Percentiles rank a stretch among this genome's conserved stretches.
Conservation (phyloP, 2,888 invertebrate species). For the Ctenicera cuprea region DNA sequence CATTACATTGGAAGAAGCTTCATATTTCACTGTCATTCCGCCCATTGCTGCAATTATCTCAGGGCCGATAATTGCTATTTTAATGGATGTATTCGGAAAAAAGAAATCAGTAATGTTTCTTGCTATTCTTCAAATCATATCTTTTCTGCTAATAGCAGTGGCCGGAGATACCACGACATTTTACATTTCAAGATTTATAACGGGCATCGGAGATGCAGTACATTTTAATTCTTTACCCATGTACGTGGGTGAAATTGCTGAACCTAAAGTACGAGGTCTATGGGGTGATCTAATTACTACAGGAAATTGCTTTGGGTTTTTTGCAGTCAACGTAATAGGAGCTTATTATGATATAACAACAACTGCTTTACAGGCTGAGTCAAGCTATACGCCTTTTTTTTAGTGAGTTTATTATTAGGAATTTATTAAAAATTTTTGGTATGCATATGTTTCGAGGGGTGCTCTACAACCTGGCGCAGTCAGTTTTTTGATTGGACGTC, state of each 20-base stretch:
- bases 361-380: too few relatives aligned
- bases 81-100: too few relatives aligned
- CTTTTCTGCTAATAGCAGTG: slow-evolving; percentile 61
- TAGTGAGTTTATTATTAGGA: too few relatives aligned
- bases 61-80: too few relatives aligned
- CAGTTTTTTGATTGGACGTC: too few relatives aligned
- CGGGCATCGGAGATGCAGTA: slow-evolving; percentile 57
- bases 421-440: too few relatives aligned
- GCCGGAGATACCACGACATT: slow-evolving; percentile 18
- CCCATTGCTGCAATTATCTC: slow-evolving; percentile 57
- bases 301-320: slow-evolving; percentile 59
- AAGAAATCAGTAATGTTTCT: slow-evolving; percentile 62
- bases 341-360: slow-evolving; percentile 74
- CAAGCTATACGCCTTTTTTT: too few relatives aligned
- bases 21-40: slow-evolving; percentile 65
- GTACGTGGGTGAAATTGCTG: slow-evolving; percentile 61
- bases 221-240: slow-evolving; percentile 56
- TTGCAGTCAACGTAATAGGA: slow-evolving; percentile 73
- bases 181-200: slow-evolving; percentile 49
- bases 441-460: too few relatives aligned
- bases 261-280: slow-evolving; percentile 62
- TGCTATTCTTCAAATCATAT: slow-evolving; percentile 61
- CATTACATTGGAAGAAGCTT: slow-evolving; percentile 61
- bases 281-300: slow-evolving; percentile 62
- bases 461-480: too few relatives aligned